A percentile compares a stretch with the other conserved stretches of the same genome.
phyloP scores from a whole-genome alignment of 2,113 vertebrate species.

The Mobula birostris region DNA sequence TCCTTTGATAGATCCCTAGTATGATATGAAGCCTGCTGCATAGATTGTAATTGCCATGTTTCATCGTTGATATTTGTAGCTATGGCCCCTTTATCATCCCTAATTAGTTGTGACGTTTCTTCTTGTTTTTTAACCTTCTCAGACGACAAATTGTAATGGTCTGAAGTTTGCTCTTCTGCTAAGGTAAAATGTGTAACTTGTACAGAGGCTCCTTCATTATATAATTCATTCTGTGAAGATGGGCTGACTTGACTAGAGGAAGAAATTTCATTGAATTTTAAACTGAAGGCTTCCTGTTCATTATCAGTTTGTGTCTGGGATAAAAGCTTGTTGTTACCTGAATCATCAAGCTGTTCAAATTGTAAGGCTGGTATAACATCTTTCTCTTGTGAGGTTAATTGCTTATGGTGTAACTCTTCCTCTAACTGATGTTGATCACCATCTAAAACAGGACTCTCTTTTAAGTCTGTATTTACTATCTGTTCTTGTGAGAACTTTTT shows the following conservation, averaged over 20 bases:
- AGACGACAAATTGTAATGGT: background rate
- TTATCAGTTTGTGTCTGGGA: constrained; percentile 6
- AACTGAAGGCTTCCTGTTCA: background rate
- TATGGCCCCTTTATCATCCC: background rate
- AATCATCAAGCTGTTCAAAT: constrained; percentile 35
- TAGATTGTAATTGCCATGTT: background rate
- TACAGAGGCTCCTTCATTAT: background rate
- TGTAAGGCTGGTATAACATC: background rate
- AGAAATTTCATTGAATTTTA: background rate
- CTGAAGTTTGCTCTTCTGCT: background rate
- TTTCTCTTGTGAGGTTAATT: background rate
- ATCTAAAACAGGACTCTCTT: background rate
- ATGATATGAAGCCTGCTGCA: background rate
- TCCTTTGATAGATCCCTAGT: background rate
- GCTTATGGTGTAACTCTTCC: background rate
- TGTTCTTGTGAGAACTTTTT: background rate
- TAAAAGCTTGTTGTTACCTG: constrained; percentile 37
- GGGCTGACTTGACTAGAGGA: background rate
- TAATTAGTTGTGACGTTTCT: background rate
- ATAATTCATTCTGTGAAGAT: constrained; percentile 15
- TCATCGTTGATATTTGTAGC: background rate
- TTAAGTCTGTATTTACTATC: background rate
- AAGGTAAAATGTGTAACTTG: background rate
- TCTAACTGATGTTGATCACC: background rate
- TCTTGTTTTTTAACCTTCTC: background rate